These are phyloP conservation scores for Calcarius ornatus DNA, from an alignment of 2,113 vertebrate genomes.

Conservation along the genomic window DNA sequence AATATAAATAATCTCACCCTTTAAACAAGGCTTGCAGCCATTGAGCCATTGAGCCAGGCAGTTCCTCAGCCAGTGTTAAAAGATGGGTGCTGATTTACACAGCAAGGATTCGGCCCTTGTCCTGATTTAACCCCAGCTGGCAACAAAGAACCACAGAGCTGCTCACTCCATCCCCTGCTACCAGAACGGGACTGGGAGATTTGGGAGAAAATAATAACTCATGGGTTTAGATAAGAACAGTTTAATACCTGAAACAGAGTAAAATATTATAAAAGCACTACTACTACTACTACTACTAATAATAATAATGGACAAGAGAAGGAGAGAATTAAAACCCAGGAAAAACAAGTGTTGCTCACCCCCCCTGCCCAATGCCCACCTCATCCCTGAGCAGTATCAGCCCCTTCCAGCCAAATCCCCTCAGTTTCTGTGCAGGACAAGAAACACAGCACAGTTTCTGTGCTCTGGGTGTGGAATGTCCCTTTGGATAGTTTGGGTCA, in stretches of 20 bases:
- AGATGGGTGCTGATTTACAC: neutral
- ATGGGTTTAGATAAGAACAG: neutral
- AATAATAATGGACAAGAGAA: neutral
- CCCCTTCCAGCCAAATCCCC: neutral
- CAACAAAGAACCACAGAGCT: neutral
- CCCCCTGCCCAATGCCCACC: neutral
- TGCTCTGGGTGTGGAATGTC: neutral
- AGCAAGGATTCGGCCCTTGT: neutral
- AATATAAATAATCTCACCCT: neutral
- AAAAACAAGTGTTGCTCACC: neutral
- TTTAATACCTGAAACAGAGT: neutral
- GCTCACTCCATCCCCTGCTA: neutral
- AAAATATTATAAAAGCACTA: neutral
- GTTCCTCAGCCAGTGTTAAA: neutral
- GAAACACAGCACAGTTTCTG: too few relatives aligned
- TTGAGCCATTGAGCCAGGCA: neutral
- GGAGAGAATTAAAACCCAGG: neutral
- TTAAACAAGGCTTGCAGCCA: neutral
- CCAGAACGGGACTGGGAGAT: neutral
- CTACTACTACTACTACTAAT: accelerated
- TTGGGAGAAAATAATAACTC: neutral
- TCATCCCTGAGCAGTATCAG: neutral
- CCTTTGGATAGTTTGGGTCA: neutral
- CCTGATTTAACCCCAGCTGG: neutral
- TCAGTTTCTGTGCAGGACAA: neutral